Percentiles rank a stretch among this genome's conserved stretches.
phyloP scores from a whole-genome alignment of 2,888 invertebrate species.

The Hylaea fasciaria region DNA sequence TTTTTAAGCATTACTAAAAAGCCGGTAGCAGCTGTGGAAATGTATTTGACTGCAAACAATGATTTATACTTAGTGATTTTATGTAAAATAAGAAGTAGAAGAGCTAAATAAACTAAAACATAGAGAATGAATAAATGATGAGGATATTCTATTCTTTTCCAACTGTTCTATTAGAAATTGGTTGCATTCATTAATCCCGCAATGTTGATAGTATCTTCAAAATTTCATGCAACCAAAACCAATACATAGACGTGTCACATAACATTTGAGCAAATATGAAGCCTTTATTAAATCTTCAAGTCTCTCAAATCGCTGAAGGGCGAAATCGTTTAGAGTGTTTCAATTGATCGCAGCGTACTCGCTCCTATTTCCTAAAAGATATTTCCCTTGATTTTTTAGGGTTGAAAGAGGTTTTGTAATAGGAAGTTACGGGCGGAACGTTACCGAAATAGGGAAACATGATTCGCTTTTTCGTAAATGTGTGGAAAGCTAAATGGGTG shows the following conservation, averaged over 20 bases:
- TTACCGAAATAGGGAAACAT: slow-evolving; percentile 38
- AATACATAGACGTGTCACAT: slow-evolving; percentile 13
- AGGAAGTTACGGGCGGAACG: slow-evolving; percentile 43
- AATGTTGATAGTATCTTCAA: not conserved
- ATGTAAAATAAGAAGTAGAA: too few species aligned
- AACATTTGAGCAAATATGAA: slow-evolving; percentile 44
- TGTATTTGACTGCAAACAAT: too few species aligned
- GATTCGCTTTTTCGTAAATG: slow-evolving; percentile 31
- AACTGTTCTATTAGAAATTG: not conserved
- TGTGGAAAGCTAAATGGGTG: slow-evolving; percentile 28
- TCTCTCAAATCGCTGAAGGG: slow-evolving; percentile 43
- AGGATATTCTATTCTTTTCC: too few species aligned
- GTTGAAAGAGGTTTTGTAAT: slow-evolving; percentile 47
- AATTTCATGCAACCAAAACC: slow-evolving; percentile 1
- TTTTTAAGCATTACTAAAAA: too few species aligned
- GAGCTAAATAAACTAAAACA: too few species aligned
- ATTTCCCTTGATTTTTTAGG: slow-evolving; percentile 44
- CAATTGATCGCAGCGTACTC: slow-evolving; percentile 44
- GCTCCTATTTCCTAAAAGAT: slow-evolving; percentile 35
- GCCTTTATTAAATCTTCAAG: slow-evolving; percentile 53
- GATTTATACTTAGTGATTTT: too few species aligned
- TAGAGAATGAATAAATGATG: too few species aligned
- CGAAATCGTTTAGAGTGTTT: slow-evolving; percentile 49
- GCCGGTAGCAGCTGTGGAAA: too few species aligned
- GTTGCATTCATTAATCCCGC: not conserved